These are phyloP conservation scores for Embidobia sp. DNA, from an alignment of 2,888 invertebrate genomes.

Conservation along the genomic window DNA sequence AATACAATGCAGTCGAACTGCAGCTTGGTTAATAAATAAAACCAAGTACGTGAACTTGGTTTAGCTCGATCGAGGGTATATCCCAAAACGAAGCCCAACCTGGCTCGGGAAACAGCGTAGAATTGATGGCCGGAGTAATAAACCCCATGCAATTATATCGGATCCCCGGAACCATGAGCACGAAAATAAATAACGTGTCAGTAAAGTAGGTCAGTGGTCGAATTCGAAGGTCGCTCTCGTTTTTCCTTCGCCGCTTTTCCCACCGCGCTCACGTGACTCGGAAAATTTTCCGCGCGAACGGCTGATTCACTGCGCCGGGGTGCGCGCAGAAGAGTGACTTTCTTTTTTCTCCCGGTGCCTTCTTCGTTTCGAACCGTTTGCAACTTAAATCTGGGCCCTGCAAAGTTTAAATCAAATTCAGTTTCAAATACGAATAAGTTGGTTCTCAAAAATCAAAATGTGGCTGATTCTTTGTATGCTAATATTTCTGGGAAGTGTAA, in stretches of 20 bases:
- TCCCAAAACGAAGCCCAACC: too few species aligned
- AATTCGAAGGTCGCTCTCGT: conserved; percentile 53
- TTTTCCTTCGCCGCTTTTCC: conserved; percentile 40
- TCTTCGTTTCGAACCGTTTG: not conserved
- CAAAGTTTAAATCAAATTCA: too few species aligned
- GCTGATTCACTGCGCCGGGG: not conserved
- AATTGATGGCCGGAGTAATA: not conserved
- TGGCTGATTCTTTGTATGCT: conserved; percentile 5
- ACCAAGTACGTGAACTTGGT: too few species aligned
- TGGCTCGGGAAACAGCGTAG: too few species aligned
- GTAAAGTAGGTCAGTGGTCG: conserved; percentile 48
- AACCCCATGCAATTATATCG: conserved; percentile 28
- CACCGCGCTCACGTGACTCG: conserved; percentile 8
- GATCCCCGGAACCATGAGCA: conserved; percentile 23
- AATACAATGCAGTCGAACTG: too few species aligned
- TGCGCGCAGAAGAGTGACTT: too few species aligned
- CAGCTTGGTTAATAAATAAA: too few species aligned
- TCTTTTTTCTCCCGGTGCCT: too few species aligned
- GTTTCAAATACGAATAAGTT: too few species aligned
- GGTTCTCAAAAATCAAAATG: not conserved
- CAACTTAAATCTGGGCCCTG: too few species aligned
- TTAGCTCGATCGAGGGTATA: too few species aligned
- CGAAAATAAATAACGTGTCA: conserved; percentile 37
- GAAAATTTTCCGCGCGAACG: conserved; percentile 12
- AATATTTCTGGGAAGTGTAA: not conserved